phyloP scores from a whole-genome alignment of 2,797 vertebrate genomes.

The Echeneis naucrates region DNA sequence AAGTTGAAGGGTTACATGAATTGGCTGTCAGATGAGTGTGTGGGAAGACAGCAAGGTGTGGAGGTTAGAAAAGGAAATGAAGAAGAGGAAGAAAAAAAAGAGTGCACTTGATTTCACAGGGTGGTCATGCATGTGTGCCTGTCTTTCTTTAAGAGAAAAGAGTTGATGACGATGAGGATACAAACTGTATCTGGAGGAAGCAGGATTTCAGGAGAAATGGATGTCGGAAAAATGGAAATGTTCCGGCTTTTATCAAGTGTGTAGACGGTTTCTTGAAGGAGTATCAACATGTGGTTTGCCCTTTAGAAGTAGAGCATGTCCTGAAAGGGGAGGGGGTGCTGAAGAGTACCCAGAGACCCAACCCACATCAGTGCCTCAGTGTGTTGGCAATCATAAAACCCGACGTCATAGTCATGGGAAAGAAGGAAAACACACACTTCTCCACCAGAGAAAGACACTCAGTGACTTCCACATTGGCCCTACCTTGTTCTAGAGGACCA shows the following conservation, averaged over 20 bases:
- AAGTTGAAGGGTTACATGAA: constrained; percentile 53
- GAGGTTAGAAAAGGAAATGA: constrained; percentile 61
- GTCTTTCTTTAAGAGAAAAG: constrained; percentile 52
- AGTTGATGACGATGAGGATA: constrained; percentile 63
- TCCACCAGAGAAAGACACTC: constrained; percentile 37
- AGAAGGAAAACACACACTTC: constrained; percentile 46
- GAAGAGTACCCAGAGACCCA: constrained; percentile 22
- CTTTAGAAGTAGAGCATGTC: constrained; percentile 14
- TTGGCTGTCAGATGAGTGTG: constrained; percentile 67
- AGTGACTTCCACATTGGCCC: constrained; percentile 41
- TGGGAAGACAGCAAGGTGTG: constrained; percentile 50
- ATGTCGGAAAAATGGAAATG: constrained; percentile 64
- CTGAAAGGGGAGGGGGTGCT: constrained; percentile 4
- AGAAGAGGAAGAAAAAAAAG: constrained; percentile 56
- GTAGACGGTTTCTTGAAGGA: constrained; percentile 33
- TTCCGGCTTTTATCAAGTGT: constrained; percentile 55
- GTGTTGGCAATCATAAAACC: constrained; percentile 33
- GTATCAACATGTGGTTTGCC: constrained; percentile 54
- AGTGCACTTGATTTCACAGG: constrained; percentile 32
- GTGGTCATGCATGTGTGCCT: constrained; percentile 49
- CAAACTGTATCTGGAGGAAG: constrained; percentile 61
- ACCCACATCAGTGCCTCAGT: constrained; percentile 32
- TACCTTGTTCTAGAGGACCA: constrained; percentile 94
- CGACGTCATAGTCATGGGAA: constrained; percentile 41
- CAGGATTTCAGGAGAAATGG: constrained; percentile 63